Conservation (phyloP, 2,888 invertebrate genomes). For the Globia sparganii region DNA sequence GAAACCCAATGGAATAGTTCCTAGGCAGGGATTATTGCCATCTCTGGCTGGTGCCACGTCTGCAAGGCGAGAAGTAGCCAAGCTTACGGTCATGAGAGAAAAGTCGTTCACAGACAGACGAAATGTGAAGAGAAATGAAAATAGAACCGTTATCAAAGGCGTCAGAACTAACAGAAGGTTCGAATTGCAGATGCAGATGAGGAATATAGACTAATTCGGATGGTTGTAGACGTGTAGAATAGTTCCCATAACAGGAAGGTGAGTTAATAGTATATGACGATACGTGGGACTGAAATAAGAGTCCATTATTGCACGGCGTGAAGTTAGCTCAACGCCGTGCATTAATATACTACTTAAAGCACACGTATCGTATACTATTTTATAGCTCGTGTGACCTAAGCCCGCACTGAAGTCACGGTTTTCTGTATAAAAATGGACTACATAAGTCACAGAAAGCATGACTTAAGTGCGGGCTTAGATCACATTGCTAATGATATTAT, state of each 20-base stretch:
- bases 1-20: constrained; percentile 61
- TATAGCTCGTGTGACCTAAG: neutral
- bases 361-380: neutral
- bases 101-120: constrained; percentile 81
- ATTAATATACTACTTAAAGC: too few relatives aligned
- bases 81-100: constrained; percentile 81
- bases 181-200: constrained; percentile 93
- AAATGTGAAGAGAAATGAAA: constrained; percentile 78
- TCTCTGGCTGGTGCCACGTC: constrained; percentile 76
- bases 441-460: neutral
- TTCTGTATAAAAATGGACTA: neutral
- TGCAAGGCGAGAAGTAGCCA: constrained; percentile 75
- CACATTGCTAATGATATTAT: constrained; percentile 2
- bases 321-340: too few relatives aligned
- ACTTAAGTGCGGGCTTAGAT: neutral
- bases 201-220: constrained; percentile 81
- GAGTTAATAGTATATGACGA: neutral
- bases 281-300: neutral
- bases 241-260: neutral
- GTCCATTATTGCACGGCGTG: neutral
- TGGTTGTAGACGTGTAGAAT: constrained; percentile 14
- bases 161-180: constrained; percentile 93
- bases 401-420: neutral
- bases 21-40: constrained; percentile 70
- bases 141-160: constrained; percentile 90